A percentile compares a stretch with the other conserved stretches of the same genome.
phyloP scores from a whole-genome alignment of 1,140 invertebrate genomes.

The Chlorops oryzae region DNA sequence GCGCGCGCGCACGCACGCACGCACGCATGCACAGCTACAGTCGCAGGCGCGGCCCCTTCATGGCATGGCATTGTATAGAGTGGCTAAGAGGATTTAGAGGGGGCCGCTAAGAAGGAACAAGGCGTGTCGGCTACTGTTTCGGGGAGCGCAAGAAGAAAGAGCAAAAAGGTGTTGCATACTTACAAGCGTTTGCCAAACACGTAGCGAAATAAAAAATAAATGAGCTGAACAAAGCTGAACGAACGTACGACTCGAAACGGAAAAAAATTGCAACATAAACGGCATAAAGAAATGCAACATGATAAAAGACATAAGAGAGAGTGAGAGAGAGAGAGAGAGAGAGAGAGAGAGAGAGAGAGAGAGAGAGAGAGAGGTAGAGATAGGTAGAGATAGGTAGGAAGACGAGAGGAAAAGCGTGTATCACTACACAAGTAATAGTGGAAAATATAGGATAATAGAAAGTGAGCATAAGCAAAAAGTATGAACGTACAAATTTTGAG shows the following conservation, averaged over 20 bases:
- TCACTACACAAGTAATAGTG: not conserved
- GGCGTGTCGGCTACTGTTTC: too few species aligned
- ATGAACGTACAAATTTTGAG: not conserved
- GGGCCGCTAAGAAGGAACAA: too few species aligned
- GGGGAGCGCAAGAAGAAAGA: not conserved
- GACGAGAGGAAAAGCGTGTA: not conserved
- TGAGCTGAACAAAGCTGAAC: not conserved
- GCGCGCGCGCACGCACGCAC: too few species aligned
- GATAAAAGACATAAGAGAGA: not conserved
- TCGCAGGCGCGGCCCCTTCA: too few species aligned
- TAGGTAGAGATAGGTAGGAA: not conserved
- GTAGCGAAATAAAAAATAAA: not conserved
- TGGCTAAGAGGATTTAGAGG: too few species aligned
- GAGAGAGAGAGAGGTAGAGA: not conserved
- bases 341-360: not conserved
- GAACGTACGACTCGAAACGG: not conserved
- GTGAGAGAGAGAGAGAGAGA: not conserved
- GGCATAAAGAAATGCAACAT: not conserved
- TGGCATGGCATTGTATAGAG: too few species aligned
- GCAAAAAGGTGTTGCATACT: too few species aligned
- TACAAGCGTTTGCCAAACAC: too few species aligned
- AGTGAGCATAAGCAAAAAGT: not conserved
- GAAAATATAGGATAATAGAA: not conserved
- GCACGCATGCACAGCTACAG: too few species aligned
- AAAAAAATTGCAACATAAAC: not conserved